phyloP scores from a whole-genome alignment of 1,140 invertebrate genomes.

The Temnothorax nylanderi region DNA sequence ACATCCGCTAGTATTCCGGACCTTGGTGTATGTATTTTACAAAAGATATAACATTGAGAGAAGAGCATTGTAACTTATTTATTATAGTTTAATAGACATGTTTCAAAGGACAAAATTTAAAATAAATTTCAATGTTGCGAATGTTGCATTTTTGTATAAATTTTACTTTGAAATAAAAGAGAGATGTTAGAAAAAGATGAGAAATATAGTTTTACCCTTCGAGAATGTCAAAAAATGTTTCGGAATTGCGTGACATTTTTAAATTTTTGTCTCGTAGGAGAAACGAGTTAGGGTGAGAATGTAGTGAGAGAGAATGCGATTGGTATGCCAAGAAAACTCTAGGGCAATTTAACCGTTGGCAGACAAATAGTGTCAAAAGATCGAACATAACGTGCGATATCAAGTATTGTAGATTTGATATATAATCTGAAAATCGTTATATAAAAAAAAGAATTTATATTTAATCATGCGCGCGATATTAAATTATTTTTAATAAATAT shows the following conservation, averaged over 20 bases:
- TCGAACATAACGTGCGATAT: not conserved
- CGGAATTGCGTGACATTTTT: conserved; percentile 29
- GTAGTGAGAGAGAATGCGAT: conserved; percentile 45
- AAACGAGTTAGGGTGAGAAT: conserved; percentile 32
- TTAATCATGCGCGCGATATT: not conserved
- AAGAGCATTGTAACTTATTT: not conserved
- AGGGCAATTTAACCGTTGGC: conserved; percentile 25
- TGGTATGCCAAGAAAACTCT: conserved; percentile 27
- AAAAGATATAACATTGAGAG: not conserved
- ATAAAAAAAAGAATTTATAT: not conserved
- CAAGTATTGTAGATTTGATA: not conserved
- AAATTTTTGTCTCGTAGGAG: conserved; percentile 46
- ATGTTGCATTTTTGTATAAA: not conserved
- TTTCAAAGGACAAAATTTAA: not conserved
- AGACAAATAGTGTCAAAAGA: conserved; percentile 27
- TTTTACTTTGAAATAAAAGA: not conserved
- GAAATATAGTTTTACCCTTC: conserved; percentile 16
- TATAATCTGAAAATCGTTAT: not conserved
- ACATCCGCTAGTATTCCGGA: conserved; percentile 39
- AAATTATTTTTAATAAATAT: not conserved
- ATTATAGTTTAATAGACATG: not conserved
- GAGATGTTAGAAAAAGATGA: not conserved
- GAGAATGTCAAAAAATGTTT: conserved; percentile 33
- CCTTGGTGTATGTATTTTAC: not conserved
- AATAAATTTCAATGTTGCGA: not conserved